Evolutionary conservation across 2,797 vertebrate species (phyloP).

Genomic region (Spinus olivaceus): DNA sequence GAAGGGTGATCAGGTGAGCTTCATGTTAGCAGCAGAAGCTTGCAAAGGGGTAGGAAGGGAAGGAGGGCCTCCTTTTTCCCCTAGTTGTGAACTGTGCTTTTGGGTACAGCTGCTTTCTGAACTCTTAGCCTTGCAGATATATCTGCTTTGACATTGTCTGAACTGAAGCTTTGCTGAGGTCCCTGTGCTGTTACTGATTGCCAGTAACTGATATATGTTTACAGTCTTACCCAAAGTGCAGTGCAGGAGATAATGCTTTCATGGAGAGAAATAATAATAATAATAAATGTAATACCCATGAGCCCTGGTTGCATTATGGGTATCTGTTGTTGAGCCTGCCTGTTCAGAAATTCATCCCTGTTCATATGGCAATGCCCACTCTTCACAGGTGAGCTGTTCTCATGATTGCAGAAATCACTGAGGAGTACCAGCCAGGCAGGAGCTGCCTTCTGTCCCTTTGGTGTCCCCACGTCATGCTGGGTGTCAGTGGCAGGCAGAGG

Average conservation of each 20-base stretch:
- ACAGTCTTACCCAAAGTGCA: neutral
- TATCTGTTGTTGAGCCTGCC: neutral
- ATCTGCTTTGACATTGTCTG: neutral
- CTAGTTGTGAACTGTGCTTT: neutral
- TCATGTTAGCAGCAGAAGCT: neutral
- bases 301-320: neutral
- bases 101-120: neutral
- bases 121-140: neutral
- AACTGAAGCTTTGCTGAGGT: neutral
- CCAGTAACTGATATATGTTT: rapidly evolving
- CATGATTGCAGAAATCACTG: neutral
- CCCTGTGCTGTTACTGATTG: neutral
- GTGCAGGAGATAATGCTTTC: neutral
- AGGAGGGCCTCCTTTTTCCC: neutral
- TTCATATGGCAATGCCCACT: neutral
- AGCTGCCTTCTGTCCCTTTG: neutral
- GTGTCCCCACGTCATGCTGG: neutral
- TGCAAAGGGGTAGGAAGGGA: neutral
- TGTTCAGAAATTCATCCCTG: neutral
- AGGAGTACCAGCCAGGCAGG: neutral
- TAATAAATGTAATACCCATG: neutral
- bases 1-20: neutral
- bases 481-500: rapidly evolving
- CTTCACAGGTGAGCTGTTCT: neutral
- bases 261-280: neutral